Conservation (phyloP, 2,888 invertebrate species). For the Panzeria rudis region DNA sequence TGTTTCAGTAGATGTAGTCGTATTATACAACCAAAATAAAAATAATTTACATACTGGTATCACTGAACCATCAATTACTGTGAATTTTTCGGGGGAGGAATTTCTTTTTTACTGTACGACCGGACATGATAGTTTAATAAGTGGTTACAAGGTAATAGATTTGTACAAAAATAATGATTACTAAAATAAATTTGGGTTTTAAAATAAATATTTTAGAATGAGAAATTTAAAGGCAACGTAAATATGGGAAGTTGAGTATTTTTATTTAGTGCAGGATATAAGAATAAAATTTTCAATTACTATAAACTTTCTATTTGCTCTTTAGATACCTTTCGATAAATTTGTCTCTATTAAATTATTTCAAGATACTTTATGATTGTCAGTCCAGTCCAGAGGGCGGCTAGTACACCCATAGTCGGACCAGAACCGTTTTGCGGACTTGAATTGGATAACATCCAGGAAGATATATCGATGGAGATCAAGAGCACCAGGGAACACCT, state of each 20-base stretch:
- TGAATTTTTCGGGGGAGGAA: slow-evolving; percentile 14
- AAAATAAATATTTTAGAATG: neutral
- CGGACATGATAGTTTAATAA: slow-evolving; percentile 65
- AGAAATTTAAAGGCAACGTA: neutral
- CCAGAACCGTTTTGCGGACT: too few relatives aligned
- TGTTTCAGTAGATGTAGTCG: neutral
- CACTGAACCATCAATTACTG: slow-evolving; percentile 65
- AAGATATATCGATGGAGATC: too few relatives aligned
- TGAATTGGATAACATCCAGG: too few relatives aligned
- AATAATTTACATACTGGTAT: slow-evolving; percentile 53
- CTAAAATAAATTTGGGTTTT: neutral
- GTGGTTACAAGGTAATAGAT: slow-evolving; percentile 53
- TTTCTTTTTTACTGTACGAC: slow-evolving; percentile 10
- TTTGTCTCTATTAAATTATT: too few relatives aligned
- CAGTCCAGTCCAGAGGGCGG: too few relatives aligned
- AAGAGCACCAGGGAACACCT: too few relatives aligned
- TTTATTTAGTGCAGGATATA: neutral
- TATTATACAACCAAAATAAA: slow-evolving; percentile 42
- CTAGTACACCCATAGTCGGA: too few relatives aligned
- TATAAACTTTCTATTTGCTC: too few relatives aligned
- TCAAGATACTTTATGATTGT: too few relatives aligned
- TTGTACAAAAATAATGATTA: slow-evolving; percentile 35
- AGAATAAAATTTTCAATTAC: neutral
- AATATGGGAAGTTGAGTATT: neutral
- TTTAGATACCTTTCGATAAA: too few relatives aligned